Evolutionary conservation across 2,888 invertebrate species (phyloP).

Genomic region (Molorchus minor): DNA sequence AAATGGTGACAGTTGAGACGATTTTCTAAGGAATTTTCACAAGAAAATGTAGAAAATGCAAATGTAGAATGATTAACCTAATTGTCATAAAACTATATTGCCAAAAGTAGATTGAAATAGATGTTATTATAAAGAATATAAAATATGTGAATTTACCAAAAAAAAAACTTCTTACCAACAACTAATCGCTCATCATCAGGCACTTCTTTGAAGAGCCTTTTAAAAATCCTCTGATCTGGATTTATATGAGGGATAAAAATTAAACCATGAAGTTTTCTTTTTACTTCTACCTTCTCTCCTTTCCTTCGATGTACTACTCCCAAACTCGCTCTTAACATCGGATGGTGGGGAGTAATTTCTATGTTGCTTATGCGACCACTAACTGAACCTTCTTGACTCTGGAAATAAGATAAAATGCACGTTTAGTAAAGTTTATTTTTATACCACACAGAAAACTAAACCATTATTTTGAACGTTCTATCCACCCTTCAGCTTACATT

Average conservation of each 20-base stretch:
- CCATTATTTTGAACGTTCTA: not conserved
- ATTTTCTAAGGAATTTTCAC: too few relatives aligned
- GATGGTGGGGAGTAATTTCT: slow-evolving; percentile 45
- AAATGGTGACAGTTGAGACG: too few relatives aligned
- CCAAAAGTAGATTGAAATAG: too few relatives aligned
- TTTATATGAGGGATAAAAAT: slow-evolving; percentile 92
- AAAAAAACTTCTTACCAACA: slow-evolving; percentile 74
- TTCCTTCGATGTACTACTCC: slow-evolving; percentile 50
- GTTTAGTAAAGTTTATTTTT: slow-evolving; percentile 5
- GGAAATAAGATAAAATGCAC: slow-evolving; percentile 24
- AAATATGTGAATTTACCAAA: too few relatives aligned
- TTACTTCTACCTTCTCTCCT: slow-evolving; percentile 65
- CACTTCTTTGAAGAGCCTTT: slow-evolving; percentile 89
- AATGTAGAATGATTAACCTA: too few relatives aligned
- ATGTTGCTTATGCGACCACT: slow-evolving; percentile 45
- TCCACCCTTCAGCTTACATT: not conserved
- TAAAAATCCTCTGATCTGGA: slow-evolving; percentile 92
- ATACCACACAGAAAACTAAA: not conserved
- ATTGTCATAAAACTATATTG: too few relatives aligned
- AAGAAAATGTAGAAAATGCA: too few relatives aligned
- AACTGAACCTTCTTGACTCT: slow-evolving; percentile 51
- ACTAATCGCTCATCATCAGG: slow-evolving; percentile 91
- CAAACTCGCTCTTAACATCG: slow-evolving; percentile 50
- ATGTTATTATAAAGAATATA: too few relatives aligned
- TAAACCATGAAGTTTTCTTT: slow-evolving; percentile 88